Evolutionary conservation across 2,888 invertebrate genomes (phyloP), one percentile per base, ranked within the genome.

Genomic region (Theretra japonica): DNA sequence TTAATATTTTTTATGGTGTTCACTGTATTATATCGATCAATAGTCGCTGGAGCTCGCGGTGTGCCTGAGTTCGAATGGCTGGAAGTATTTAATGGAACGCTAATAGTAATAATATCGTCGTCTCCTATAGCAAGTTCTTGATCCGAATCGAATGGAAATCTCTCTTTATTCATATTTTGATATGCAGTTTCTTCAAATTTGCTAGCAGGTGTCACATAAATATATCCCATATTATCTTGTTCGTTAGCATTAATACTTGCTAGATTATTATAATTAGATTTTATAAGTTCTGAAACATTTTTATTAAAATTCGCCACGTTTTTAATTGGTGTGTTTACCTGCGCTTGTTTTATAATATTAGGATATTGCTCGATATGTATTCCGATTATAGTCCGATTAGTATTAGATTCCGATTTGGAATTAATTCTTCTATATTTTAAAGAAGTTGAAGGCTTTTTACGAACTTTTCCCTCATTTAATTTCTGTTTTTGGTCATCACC

Each of bases 41-140:
- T 5, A 65, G 23, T 2, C 0, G 2, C 1, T n/a, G 4, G 5
- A 41, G 15, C 48, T 65, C 2, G 3, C 21, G 17, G 6, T 15
- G 15, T 8, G 1, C 25, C 17, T 23, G 1, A n/a, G 25, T 65
- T 2, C 2, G 6, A 5, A 17, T 5, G 23, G n/a, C 5, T 23
- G 0, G 23, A 48, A 23, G 15, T 65, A 48, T 48, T 65, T 48
- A 41, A 48, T 23, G 65, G 65, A 48, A 65, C 65, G 23, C 48
- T 65, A 6, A 65, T 48, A 23, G 65, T 23, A 48, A 65, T 65
- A 41, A 65, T 48, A 17, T 48, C 65, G 7, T 65, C 65, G 48
- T 65, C 65, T 6, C 65, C 65, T 2, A 65, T 65, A 7, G 41
- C 65, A n/a, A 65, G 41, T 15, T 65, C 65, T 15, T 65, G 65